These are phyloP conservation scores for Symphodus melops DNA, from an alignment of 2,113 vertebrate genomes.

Conservation along the genomic window DNA sequence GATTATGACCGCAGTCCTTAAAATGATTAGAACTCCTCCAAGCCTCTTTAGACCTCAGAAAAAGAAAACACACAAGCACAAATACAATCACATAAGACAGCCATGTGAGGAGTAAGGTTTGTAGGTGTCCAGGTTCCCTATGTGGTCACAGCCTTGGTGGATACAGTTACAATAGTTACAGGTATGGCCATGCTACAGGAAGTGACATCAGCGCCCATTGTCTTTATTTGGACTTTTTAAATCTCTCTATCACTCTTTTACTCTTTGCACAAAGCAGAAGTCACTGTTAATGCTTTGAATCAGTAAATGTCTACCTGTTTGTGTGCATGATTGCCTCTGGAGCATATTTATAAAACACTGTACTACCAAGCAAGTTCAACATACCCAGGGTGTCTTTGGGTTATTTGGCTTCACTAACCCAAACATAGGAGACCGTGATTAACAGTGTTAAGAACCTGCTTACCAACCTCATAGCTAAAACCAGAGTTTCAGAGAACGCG, in stretches of 20 bases:
- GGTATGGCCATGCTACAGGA: constrained; percentile 44
- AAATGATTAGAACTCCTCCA: constrained; percentile 32
- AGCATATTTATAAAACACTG: too few relatives aligned
- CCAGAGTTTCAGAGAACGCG: too few relatives aligned
- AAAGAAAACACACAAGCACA: constrained; percentile 29
- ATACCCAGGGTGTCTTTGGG: too few relatives aligned
- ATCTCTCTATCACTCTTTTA: neutral
- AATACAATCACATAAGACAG: constrained; percentile 7
- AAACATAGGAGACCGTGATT: too few relatives aligned
- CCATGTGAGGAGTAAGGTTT: constrained; percentile 55
- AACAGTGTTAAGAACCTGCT: too few relatives aligned
- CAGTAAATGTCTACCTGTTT: neutral
- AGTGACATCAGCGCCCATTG: constrained; percentile 52
- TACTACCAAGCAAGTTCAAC: too few relatives aligned
- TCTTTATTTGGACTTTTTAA: constrained; percentile 33
- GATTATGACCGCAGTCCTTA: constrained; percentile 41
- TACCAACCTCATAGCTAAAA: too few relatives aligned
- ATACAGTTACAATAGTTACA: constrained; percentile 68
- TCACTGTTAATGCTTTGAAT: constrained; percentile 23
- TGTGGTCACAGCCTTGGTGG: constrained; percentile 67
- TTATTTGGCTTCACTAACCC: too few relatives aligned
- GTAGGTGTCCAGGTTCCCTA: constrained; percentile 63
- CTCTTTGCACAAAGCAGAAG: constrained; percentile 6
- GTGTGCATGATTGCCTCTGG: constrained; percentile 4
- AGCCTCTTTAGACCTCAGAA: constrained; percentile 16